Percentiles rank a stretch among this genome's conserved stretches.
These are phyloP conservation scores for Thunnus thynnus DNA, from an alignment of 2,113 vertebrate genomes.

Conservation along the genomic window DNA sequence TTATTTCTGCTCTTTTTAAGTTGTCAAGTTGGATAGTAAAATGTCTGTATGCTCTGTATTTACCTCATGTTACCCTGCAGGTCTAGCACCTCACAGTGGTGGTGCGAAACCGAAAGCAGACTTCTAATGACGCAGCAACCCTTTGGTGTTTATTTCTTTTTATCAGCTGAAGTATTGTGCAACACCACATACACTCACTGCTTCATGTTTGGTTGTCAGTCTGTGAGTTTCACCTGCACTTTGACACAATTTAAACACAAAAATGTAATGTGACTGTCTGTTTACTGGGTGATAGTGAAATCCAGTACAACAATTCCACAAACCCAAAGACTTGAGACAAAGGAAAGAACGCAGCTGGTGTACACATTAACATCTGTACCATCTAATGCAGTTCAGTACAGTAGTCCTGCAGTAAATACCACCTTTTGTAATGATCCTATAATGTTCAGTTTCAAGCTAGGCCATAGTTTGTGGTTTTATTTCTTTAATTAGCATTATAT, in stretches of 20 bases:
- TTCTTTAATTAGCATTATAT: neutral
- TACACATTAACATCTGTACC: too few relatives aligned
- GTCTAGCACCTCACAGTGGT: conserved; percentile 45
- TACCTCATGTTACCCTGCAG: neutral
- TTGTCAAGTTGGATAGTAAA: too few relatives aligned
- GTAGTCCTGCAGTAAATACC: too few relatives aligned
- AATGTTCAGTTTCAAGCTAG: too few relatives aligned
- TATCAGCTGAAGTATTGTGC: conserved; percentile 2
- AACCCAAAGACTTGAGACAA: neutral
- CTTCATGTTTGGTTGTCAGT: neutral
- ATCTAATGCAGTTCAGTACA: too few relatives aligned
- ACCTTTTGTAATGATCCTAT: too few relatives aligned
- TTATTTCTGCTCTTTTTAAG: too few relatives aligned
- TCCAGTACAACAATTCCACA: neutral
- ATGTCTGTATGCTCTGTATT: neutral
- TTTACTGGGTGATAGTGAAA: neutral
- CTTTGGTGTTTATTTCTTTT: neutral
- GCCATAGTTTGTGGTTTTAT: neutral
- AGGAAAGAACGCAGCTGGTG: too few relatives aligned
- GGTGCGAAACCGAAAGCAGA: neutral
- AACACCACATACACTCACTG: neutral
- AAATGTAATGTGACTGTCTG: neutral
- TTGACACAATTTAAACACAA: neutral
- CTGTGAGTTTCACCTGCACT: neutral
- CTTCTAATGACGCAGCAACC: conserved; percentile 48